A percentile compares a stretch with the other conserved stretches of the same genome.
phyloP scores from a whole-genome alignment of 2,113 vertebrate genomes.

The Callipepla californica region DNA sequence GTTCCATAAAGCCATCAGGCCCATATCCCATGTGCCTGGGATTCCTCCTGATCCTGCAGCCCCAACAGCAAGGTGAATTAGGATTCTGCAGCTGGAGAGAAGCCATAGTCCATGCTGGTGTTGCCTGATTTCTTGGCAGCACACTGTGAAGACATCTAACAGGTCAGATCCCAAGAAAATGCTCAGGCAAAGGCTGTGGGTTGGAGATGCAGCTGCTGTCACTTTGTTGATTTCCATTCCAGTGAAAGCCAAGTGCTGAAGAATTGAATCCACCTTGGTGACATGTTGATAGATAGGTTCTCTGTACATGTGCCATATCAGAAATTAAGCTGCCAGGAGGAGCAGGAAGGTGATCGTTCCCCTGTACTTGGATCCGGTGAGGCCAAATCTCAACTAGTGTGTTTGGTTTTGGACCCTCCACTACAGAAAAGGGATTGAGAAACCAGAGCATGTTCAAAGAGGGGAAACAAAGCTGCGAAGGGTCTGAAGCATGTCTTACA shows the following conservation, averaged over 20 bases:
- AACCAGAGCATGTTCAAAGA: background rate
- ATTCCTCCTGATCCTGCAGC: background rate
- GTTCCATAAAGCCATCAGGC: background rate
- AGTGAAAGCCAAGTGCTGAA: background rate
- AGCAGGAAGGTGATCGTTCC: background rate
- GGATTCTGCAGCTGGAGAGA: background rate
- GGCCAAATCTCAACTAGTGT: background rate
- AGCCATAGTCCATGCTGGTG: accelerated
- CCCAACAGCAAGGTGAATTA: background rate
- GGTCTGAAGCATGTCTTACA: background rate
- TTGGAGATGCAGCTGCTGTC: background rate
- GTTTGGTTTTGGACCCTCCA: background rate
- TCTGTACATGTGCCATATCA: background rate
- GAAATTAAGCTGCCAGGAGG: background rate
- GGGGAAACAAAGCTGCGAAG: background rate
- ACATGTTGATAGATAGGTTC: background rate
- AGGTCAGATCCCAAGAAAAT: background rate
- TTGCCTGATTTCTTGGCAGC: background rate
- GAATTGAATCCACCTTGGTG: background rate
- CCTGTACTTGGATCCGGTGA: background rate
- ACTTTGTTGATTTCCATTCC: background rate
- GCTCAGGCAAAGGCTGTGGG: background rate
- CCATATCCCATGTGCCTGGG: background rate
- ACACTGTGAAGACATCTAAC: background rate
- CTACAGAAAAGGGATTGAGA: background rate